Conservation (phyloP, 2,888 invertebrate species). For the Leptinotarsa peninsularis region DNA sequence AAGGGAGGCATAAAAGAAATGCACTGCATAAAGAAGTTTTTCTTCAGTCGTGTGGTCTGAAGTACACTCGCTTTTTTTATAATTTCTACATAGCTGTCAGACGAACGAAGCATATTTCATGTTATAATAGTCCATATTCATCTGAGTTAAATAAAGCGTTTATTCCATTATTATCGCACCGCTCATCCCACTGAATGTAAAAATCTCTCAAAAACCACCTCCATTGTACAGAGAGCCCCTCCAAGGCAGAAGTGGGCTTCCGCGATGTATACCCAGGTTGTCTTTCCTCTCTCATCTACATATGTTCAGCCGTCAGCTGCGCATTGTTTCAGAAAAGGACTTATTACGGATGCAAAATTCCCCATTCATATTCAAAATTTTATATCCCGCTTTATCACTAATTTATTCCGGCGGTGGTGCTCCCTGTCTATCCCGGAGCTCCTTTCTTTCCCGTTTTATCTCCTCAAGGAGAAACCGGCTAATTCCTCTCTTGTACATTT, state of each 20-base stretch:
- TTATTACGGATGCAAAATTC: conserved; percentile 89
- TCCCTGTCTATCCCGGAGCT: conserved; percentile 56
- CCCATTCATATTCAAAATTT: conserved; percentile 92
- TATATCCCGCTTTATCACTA: conserved; percentile 84
- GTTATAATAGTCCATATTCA: neutral
- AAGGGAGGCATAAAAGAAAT: too few relatives aligned
- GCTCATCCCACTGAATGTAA: conserved; percentile 12
- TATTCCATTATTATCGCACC: conserved; percentile 10
- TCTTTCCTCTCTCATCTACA: conserved; percentile 67
- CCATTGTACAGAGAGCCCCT: conserved; percentile 16
- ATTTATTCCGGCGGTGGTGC: conserved; percentile 76
- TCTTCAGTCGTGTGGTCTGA: too few relatives aligned
- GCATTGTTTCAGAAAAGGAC: conserved; percentile 70
- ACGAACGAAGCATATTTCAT: neutral
- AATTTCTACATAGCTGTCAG: too few relatives aligned
- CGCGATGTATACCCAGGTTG: conserved; percentile 27
- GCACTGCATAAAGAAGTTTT: too few relatives aligned
- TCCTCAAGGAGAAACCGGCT: conserved; percentile 55
- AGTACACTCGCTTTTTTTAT: too few relatives aligned
- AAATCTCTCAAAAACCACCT: conserved; percentile 23
- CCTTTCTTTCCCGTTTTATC: conserved; percentile 56
- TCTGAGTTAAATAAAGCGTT: neutral
- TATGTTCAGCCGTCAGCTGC: conserved; percentile 66
- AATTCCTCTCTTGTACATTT: conserved; percentile 58
- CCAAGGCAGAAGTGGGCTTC: conserved; percentile 6